Evolutionary conservation across 1,140 invertebrate genomes (phyloP).

Genomic region (Orius laevigatus): DNA sequence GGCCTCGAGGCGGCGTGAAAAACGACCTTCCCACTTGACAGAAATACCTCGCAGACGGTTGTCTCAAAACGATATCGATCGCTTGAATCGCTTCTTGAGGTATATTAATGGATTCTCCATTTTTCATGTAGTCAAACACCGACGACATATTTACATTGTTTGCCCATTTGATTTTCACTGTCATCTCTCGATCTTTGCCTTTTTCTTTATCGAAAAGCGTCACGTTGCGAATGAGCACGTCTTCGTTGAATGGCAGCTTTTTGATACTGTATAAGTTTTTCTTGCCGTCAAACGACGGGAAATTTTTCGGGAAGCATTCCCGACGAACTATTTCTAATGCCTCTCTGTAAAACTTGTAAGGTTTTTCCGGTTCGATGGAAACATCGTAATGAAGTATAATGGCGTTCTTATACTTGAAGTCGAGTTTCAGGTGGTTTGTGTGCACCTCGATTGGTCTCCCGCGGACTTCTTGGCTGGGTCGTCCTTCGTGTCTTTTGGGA

Average conservation of each 20-base stretch:
- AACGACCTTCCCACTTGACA: constrained; percentile 35
- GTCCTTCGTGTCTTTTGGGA: too few relatives aligned
- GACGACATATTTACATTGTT: constrained; percentile 27
- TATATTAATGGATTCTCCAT: constrained; percentile 26
- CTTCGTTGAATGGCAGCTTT: constrained; percentile 23
- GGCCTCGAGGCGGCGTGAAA: constrained; percentile 28
- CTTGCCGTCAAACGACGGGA: constrained; percentile 54
- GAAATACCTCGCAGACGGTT: constrained; percentile 25
- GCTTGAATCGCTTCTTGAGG: constrained; percentile 56
- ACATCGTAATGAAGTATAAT: constrained; percentile 37
- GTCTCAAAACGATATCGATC: constrained; percentile 65
- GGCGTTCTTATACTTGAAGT: constrained; percentile 28
- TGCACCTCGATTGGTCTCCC: constrained; percentile 26
- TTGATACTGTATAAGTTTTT: constrained; percentile 39
- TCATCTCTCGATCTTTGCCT: constrained; percentile 32
- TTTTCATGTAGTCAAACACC: constrained; percentile 31
- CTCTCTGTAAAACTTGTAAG: constrained; percentile 30
- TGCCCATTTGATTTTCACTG: constrained; percentile 39
- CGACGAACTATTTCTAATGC: constrained; percentile 25
- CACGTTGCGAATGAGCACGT: constrained; percentile 19
- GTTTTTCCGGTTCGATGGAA: constrained; percentile 30
- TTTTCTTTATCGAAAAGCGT: constrained; percentile 25
- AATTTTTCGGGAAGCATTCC: constrained; percentile 22
- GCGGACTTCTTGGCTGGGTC: too few relatives aligned
- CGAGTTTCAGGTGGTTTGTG: constrained; percentile 38